Evolutionary conservation across 2,888 invertebrate species (phyloP), one percentile per base, ranked within the genome.

Genomic region (Euzetes globulus): DNA sequence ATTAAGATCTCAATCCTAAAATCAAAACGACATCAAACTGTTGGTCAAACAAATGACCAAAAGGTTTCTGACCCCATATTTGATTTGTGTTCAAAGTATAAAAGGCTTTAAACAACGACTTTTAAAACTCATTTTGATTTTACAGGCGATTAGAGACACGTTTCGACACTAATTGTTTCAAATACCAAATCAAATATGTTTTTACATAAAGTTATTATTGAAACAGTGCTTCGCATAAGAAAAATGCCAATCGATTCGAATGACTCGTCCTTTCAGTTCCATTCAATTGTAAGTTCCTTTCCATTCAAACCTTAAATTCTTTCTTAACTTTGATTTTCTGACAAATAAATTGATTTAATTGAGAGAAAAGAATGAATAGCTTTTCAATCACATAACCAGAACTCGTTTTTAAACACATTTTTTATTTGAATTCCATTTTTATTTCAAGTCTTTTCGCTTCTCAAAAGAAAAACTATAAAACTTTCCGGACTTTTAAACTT

Each of bases 121-220:
- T 58, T 58, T 58, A 2, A 22, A 15, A 58, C 19, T 58, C 58
- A 58, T 58, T 52, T 58, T 58, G 58, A 27, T 58, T 58, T 58
- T 58, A 22, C 19, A 19, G 22, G 25, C 27, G 27, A 58, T 58
- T 58, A 58, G 29, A 58, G 58, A 58, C 58, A 58, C 58, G 13
- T 29, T 25, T 41, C 13, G 33, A 33, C 41, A 41, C 41, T 41
- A 41, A 41, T 41, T 41, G 41, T 41, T 11, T 41, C 41, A 41
- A 41, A 41, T 41, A 13, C 41, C 5, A 9, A 41, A 41, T 41
- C 11, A 41, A n/a, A n/a, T n/a, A n/a, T n/a, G n/a, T n/a, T 33
- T 33, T 33, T 33, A 33, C 33, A 33, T 33, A 41, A 41, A 41
- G 41, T 41, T 41, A 41, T 41, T 41, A 41, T 41, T 41, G 11